Evolutionary conservation across 2,113 vertebrate species (phyloP), one percentile per base, ranked within the genome.

Genomic region (Labeo rohita): DNA sequence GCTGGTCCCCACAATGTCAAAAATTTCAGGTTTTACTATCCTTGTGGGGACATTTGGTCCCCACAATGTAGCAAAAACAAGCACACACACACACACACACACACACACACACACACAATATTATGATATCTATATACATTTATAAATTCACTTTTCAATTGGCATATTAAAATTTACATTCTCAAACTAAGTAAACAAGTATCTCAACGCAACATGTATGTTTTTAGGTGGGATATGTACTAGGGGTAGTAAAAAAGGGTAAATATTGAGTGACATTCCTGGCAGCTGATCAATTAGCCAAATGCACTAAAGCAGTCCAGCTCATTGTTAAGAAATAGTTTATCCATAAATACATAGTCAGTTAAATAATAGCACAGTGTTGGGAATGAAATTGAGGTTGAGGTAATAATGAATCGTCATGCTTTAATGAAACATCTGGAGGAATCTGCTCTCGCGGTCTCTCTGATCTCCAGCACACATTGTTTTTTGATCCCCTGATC

Each of bases 391-490:
- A 39, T 39, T 39, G 39, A 39, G 39, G 39, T 39, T 39, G 39
- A 39, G 39, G 39, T n/a, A 61, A n/a, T 10, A 9, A n/a, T 61
- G 56, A n/a, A 61, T 61, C 21, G 2, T 4, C 18, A 61, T n/a
- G 56, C 56, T n/a, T 88, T 76, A 73, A 16, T 34, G 81, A 54
- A 66, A 65, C n/a, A 49, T 73, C 80, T 52, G 56, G 28, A 81
- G 73, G 11, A 72, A 84, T 68, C 49, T 72, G 72, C 50, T 80
- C 76, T 65, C n/a, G 12, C 3, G 15, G n/a, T 28, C 9, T 43
- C 43, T 81, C 61, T 49, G 6, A 84, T 23, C 66, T 43, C 65
- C 80, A 65, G 36, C 13, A 54, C 8, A 77, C 59, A 54, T 28
- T 84, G 16, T 23, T 74, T 78, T 70, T 80, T 85, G n/a, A n/a